Evolutionary conservation across 2,797 vertebrate genomes (phyloP), one percentile per base, ranked within the genome.

Genomic region (Chromobotia macracanthus): DNA sequence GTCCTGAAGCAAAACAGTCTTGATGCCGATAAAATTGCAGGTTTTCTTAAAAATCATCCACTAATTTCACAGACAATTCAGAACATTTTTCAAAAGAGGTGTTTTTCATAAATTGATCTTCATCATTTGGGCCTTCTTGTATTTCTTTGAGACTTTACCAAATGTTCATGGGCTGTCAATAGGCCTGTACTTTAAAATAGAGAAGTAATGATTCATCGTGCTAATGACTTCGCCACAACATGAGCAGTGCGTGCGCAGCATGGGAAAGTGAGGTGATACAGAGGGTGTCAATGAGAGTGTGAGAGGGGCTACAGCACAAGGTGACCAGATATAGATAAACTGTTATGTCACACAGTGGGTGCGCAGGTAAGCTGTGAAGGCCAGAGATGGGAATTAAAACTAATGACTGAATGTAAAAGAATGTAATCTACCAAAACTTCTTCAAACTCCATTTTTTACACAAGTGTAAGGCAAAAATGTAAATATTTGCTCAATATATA

Each of bases 221-320:
- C 50, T 77, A 75, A 83, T 78, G 80, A 75, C 75, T 73, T 81
- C 51, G 69, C 50, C 64, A 73, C 56, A 46, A 72, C 65, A 75
- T 70, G 58, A 85, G 66, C 79, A 74, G 72, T 38, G 64, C 11
- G 51, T 70, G 61, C 73, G 68, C 64, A 75, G 79, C 70, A 73
- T 79, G 80, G 70, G 61, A 63, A 58, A 83, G 81, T 63, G 67
- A 84, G 38, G 56, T 28, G 25, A 61, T 80, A 75, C 58, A 69
- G 64, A 72, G 76, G 81, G 77, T 87, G 86, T 87, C 86, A 86
- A 72, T 76, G n/a, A 53, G 72, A 79, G 81, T 72, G 25, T 70
- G 73, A 82, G 72, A 64, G 66, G 74, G 78, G 74, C 72, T 75
- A 77, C 67, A 50, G 68, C 5, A 23, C 78, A 60, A 75, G 58